Base-by-base conservation (phyloP, 1,140 invertebrate genomes). In the Galleria mellonella region DNA sequence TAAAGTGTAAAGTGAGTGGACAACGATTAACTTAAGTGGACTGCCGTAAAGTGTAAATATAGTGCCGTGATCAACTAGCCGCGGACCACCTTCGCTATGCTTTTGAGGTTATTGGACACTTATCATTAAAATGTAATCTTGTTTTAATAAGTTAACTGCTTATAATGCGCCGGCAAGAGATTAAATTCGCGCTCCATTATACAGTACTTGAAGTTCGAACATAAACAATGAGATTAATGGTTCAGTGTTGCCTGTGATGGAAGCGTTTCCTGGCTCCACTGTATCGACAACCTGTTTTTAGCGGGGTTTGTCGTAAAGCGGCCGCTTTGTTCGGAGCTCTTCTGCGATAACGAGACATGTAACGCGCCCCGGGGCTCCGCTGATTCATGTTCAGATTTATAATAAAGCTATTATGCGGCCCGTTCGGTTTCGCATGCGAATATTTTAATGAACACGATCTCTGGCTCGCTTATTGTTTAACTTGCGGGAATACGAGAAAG, bases 1-100 rank as follows among this genome's bases (percentile, higher is more conserved):
- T 45, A 31, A 48, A 36, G 46, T 42, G 39, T 43, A 35, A 51
- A 45, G 43, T 51, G 49, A 51, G 43, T 46, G 49, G 49, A 17
- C 42, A 32, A 11, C 39, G 28, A 46, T 51, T 51, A 51, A 45
- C 38, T 41, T 42, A 51, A 51, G 49, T 51, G 49, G 43, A 32
- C 32, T 42, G 39, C 39, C 13, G 43, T 51, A 46, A 51, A 45
- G 49, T 51, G 49, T 51, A 46, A 51, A 51, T 51, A 51, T 32
- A 36, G 49, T 51, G 43, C 11, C 32, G 32, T 37, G 28, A 37
- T 51, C 41, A 35, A 23, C 41, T 38, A 31, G 31, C 44, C 14
- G 37, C 17, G 12, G 43, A 38, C 43, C 43, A 45, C 45, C 45
- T 32, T 35, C 33, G 33, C 17, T 23, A 23, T 23, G 9, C 32